Base-by-base conservation (phyloP, 2,888 invertebrate species). In the Zygothrica quintamaculata region DNA sequence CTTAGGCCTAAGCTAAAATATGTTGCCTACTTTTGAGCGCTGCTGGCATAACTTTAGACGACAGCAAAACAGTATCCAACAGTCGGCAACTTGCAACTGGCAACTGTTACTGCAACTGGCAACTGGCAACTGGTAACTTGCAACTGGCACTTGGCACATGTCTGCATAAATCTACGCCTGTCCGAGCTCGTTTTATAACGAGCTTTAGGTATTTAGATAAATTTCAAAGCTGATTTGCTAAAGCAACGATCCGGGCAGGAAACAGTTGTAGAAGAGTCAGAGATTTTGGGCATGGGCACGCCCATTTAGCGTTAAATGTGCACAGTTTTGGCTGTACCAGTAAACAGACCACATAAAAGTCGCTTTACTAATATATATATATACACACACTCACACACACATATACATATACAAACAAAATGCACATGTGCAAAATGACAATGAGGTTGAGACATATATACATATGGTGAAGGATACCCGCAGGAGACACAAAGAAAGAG, bases 131-230 rank as follows among this genome's bases (percentile, higher is more conserved):
- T 58, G 34, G 44, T 62, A 78, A 33, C 46, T 70, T 61, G 46
- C 72, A 66, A 43, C 34, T 76, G 75, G 61, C 77, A 78, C 56
- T 44, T 78, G 77, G 64, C 77, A 77, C 59, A 61, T 61, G 77
- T 73, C 72, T 59, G 75, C 79, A 85, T 82, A 82, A 82, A 84
- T 82, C 82, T 82, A 67, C 57, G 65, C 48, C 71, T 65, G 66
- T 60, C 65, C 52, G 57, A 55, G 56, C 64, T 55, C 79, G 62
- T 79, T 77, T 84, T 72, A 78, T 82, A 74, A 81, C 79, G 72
- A 77, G 85, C 85, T 82, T 82, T 66, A 77, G 82, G 82, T 82
- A 85, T 82, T 82, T 82, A 82, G 79, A 82, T 82, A 82, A 85
- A 82, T 82, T 84, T 85, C 75, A 79, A 79, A 84, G 81, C 79